Evolutionary conservation across 1,140 invertebrate genomes (phyloP), one percentile per base, ranked within the genome.

Genomic region (Agrilus planipennis): DNA sequence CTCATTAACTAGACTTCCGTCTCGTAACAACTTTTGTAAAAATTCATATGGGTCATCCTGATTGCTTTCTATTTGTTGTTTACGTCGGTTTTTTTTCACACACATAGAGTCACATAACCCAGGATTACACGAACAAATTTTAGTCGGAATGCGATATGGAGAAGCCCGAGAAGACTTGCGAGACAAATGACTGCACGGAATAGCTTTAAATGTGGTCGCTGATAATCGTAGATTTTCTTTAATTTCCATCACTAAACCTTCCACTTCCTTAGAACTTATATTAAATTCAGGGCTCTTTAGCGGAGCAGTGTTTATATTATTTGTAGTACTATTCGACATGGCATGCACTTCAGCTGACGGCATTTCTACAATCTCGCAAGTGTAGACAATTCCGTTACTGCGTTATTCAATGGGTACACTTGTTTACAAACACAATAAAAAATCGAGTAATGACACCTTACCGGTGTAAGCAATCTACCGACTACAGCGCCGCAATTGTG

Each of bases 1-100:
- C 56, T 81, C 78, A 49, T 77, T 79, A 23, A 81, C 79, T n/a
- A 80, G 63, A 41, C 71, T 73, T 28, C 77, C 77, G 42, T 77
- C 71, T 25, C 72, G 63, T 12, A 81, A 55, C 14, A 80, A 52
- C 40, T 70, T 73, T 48, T 79, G 75, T 16, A 81, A 61, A 34
- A 78, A 58, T 57, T 77, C 75, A 55, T 80, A 81, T 0, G 77
- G 76, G 53, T 79, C 74, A 22, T 78, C 70, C 31, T 63, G 55
- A 62, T 35, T 22, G 47, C 47, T n/a, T 54, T 51, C 49, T 49
- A 63, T 44, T 52, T 61, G 28, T 49, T 54, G 38, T 59, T 53
- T 34, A 22, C 56, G 50, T 43, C 51, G 50, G 20, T 52, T 56
- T 25, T 46, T 49, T 29, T 51, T 51, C 38, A 56, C 35, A 43